phyloP scores from a whole-genome alignment of 2,113 vertebrate species.

The Nothobranchius furzeri region DNA sequence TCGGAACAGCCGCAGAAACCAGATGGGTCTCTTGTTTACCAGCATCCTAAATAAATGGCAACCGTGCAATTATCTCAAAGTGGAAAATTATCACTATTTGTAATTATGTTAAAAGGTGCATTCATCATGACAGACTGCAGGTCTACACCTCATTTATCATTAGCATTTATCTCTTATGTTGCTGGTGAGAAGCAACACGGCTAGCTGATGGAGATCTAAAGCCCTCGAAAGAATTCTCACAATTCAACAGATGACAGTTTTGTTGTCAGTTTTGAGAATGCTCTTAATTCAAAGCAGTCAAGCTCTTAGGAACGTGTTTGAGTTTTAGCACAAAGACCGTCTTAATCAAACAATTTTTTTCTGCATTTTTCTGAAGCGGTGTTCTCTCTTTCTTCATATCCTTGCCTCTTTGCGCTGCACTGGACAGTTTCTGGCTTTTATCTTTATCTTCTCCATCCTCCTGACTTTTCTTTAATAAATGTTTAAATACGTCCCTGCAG shows the following conservation, averaged over 20 bases:
- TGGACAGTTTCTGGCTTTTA: slow-evolving; percentile 52
- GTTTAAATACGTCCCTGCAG: slow-evolving; percentile 80
- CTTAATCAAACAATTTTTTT: background rate
- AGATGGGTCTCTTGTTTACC: background rate
- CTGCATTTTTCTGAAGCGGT: background rate
- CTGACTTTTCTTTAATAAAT: slow-evolving; percentile 78
- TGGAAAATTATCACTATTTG: background rate
- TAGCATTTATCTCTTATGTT: background rate
- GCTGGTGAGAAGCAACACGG: background rate
- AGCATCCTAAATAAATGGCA: background rate
- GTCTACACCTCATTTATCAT: slow-evolving; percentile 17
- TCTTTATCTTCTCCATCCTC: slow-evolving; percentile 69
- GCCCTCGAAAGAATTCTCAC: too few relatives aligned
- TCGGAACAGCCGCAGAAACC: too few relatives aligned
- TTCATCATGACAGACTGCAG: slow-evolving; percentile 13
- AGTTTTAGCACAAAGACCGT: background rate
- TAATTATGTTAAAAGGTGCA: slow-evolving; percentile 5
- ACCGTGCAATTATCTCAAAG: background rate
- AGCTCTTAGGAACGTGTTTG: background rate
- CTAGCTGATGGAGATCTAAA: too few relatives aligned
- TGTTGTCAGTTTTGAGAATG: too few relatives aligned
- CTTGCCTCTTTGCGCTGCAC: slow-evolving; percentile 35
- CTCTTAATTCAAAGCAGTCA: too few relatives aligned
- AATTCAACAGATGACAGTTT: too few relatives aligned
- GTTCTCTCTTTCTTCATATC: background rate